A percentile compares a stretch with the other conserved stretches of the same genome.
phyloP scores from a whole-genome alignment of 1,140 invertebrate genomes.

The Pteromalus puparum region DNA sequence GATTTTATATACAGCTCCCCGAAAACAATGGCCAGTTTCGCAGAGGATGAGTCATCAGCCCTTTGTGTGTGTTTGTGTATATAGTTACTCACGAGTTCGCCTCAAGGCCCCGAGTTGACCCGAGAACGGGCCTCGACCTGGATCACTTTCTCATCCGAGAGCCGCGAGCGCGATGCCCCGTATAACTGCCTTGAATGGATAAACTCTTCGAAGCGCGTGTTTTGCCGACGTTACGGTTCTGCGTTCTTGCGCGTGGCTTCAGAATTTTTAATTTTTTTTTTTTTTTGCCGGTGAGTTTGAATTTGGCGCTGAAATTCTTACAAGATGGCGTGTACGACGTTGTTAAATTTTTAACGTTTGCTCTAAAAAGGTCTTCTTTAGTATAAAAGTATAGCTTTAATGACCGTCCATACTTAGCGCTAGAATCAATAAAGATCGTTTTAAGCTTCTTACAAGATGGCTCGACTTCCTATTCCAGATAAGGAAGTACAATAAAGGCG shows the following conservation, averaged over 20 bases:
- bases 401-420: background rate
- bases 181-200: background rate
- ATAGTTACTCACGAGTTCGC: background rate
- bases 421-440: background rate
- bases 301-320: too few relatives aligned
- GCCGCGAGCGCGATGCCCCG: background rate
- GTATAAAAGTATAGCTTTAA: background rate
- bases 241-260: background rate
- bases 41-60: background rate
- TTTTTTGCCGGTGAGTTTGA: background rate
- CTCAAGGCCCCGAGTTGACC: conserved; percentile 24
- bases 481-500: background rate
- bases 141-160: conserved; percentile 45
- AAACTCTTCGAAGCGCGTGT: background rate
- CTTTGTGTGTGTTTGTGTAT: background rate
- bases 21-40: background rate
- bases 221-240: conserved; percentile 10
- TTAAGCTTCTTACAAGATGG: too few relatives aligned
- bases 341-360: too few relatives aligned
- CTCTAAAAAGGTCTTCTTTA: background rate
- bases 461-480: background rate
- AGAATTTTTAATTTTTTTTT: background rate
- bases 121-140: conserved; percentile 31
- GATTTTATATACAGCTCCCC: background rate
- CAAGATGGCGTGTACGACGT: too few relatives aligned